Percentiles rank a stretch among this genome's conserved stretches.
These are phyloP conservation scores for Gracilinanus agilis DNA, from an alignment of 2,113 vertebrate species.

Conservation along the genomic window DNA sequence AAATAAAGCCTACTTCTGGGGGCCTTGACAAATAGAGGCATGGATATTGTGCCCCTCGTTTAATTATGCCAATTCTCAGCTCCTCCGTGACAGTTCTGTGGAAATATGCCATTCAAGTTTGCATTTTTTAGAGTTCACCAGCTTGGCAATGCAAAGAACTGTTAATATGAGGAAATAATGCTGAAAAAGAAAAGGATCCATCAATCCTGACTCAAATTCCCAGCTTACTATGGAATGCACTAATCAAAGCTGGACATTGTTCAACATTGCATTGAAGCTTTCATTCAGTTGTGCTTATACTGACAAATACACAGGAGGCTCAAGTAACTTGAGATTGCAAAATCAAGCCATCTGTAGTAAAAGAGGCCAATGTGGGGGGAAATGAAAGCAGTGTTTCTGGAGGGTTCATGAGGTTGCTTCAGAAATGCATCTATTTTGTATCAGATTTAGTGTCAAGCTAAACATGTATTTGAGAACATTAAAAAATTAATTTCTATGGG, in stretches of 20 bases:
- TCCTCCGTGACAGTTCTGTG: background rate
- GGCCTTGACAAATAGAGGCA: conserved; percentile 1
- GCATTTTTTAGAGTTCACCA: background rate
- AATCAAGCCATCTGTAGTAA: conserved; percentile 5
- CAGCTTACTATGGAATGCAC: background rate
- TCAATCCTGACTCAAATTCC: conserved; percentile 37
- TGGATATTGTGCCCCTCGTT: background rate
- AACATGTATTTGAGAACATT: background rate
- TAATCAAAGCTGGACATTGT: conserved; percentile 8
- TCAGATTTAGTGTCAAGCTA: background rate
- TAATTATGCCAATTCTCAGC: background rate
- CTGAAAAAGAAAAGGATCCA: conserved; percentile 17
- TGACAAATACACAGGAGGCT: background rate
- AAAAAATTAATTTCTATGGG: conserved; percentile 10
- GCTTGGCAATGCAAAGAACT: conserved; percentile 7
- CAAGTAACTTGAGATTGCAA: conserved; percentile 29
- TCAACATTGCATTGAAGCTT: background rate
- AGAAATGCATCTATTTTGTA: background rate
- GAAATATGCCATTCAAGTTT: conserved; percentile 16
- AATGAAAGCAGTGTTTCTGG: background rate
- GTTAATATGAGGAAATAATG: conserved; percentile 20
- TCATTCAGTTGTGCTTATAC: conserved; percentile 5
- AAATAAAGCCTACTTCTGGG: background rate
- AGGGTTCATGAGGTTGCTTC: background rate
- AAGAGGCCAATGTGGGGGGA: background rate